A percentile compares a stretch with the other conserved stretches of the same genome.
These are phyloP conservation scores for Pseudomyrmex flavicornis DNA, from an alignment of 1,140 invertebrate genomes.

Conservation along the genomic window DNA sequence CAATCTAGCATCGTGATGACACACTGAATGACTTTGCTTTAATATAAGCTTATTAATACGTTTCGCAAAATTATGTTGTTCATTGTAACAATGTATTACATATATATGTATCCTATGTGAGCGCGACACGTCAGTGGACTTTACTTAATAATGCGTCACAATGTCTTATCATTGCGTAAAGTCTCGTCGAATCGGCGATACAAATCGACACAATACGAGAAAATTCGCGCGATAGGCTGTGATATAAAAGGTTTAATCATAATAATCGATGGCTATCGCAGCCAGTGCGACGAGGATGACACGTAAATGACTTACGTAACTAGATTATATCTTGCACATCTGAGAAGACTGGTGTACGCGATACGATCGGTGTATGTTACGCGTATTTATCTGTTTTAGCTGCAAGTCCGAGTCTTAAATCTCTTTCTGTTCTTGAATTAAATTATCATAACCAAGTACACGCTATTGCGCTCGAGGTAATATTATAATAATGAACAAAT, in stretches of 20 bases:
- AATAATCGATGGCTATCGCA: slow-evolving; percentile 39
- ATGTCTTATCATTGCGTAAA: background rate
- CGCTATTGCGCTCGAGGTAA: background rate
- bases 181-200: slow-evolving; percentile 1
- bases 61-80: slow-evolving; percentile 6
- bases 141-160: slow-evolving; percentile 13
- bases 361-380: background rate
- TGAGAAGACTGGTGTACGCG: background rate
- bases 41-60: background rate
- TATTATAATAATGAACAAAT: slow-evolving; percentile 14
- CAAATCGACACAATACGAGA: background rate
- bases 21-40: background rate
- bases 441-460: background rate
- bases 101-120: background rate
- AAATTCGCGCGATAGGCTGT: slow-evolving; percentile 32
- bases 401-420: background rate
- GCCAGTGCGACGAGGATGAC: slow-evolving; percentile 19
- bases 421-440: background rate
- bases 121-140: background rate
- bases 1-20: background rate
- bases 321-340: slow-evolving; percentile 21
- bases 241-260: slow-evolving; percentile 32
- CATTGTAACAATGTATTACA: background rate
- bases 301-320: slow-evolving; percentile 46
- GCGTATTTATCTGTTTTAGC: slow-evolving; percentile 32